A percentile compares a stretch with the other conserved stretches of the same genome.
Evolutionary conservation across 1,140 invertebrate genomes (phyloP).

Genomic region (Harpegnathos saltator): DNA sequence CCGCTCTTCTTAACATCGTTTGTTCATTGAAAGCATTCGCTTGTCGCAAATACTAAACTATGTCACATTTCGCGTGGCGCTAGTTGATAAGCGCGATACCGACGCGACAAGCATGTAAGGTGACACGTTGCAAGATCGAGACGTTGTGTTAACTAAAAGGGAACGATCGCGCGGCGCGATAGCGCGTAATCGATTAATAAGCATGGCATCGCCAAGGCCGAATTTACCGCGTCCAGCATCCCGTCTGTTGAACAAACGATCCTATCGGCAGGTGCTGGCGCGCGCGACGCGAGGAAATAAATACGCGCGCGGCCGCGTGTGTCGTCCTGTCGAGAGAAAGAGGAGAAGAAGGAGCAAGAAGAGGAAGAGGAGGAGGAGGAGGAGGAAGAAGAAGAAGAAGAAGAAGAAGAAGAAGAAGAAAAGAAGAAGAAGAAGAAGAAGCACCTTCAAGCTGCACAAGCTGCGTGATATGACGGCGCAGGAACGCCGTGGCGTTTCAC

Average conservation of each 20-base stretch:
- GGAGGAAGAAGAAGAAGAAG: neutral
- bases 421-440: constrained; percentile 25
- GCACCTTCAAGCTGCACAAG: constrained; percentile 4
- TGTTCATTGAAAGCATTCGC: neutral
- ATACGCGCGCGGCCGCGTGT: constrained; percentile 11
- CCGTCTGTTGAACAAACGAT: constrained; percentile 34
- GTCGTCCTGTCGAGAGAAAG: neutral
- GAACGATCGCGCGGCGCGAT: constrained; percentile 31
- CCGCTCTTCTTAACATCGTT: neutral
- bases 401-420: neutral
- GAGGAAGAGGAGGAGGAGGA: neutral
- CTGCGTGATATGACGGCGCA: constrained; percentile 47
- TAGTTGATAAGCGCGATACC: constrained; percentile 7
- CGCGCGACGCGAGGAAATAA: constrained; percentile 10
- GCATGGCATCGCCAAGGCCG: constrained; percentile 16
- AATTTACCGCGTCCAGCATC: constrained; percentile 34
- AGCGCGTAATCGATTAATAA: constrained; percentile 42
- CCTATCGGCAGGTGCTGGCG: constrained; percentile 46
- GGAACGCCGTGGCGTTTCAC: constrained; percentile 15
- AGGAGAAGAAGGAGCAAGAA: neutral
- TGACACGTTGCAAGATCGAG: neutral
- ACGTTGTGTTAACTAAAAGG: neutral
- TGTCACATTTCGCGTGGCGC: constrained; percentile 22
- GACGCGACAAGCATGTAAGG: no score
- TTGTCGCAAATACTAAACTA: constrained; percentile 24